Conservation (phyloP, 1,140 invertebrate genomes). For the Heliconius hermathena region DNA sequence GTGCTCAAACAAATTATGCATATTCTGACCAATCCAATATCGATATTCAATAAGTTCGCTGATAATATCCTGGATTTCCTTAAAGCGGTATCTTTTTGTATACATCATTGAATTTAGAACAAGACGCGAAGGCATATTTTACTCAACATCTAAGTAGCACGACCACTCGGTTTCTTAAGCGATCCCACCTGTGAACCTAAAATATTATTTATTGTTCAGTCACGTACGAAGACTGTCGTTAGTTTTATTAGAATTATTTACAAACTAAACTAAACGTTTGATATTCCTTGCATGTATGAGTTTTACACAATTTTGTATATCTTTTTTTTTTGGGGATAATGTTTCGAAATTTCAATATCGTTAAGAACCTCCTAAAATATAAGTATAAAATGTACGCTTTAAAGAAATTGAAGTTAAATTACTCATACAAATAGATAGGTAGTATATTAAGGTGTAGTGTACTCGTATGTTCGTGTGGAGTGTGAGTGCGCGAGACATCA, state of each 20-base stretch:
- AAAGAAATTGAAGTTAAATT: constrained; percentile 79
- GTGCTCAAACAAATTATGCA: constrained; percentile 39
- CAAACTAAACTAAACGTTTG: constrained; percentile 36
- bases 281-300: constrained; percentile 39
- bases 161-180: constrained; percentile 61
- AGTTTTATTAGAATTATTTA: constrained; percentile 59
- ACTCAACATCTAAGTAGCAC: constrained; percentile 23
- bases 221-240: constrained; percentile 75
- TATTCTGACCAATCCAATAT: constrained; percentile 41
- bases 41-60: constrained; percentile 33
- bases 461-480: constrained; percentile 50
- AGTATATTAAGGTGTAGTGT: constrained; percentile 74
- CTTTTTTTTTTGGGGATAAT: constrained; percentile 39
- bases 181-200: constrained; percentile 69
- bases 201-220: constrained; percentile 70
- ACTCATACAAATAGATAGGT: constrained; percentile 76
- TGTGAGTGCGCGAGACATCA: constrained; percentile 44
- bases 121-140: constrained; percentile 8
- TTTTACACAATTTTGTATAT: constrained; percentile 39
- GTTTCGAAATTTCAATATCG: constrained; percentile 54
- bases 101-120: constrained; percentile 4
- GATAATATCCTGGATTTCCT: constrained; percentile 20
- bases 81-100: constrained; percentile 13
- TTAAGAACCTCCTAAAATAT: constrained; percentile 74
- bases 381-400: constrained; percentile 82